These are phyloP conservation scores for Elephas maximus DNA, from an alignment of 2,113 vertebrate species.

Conservation along the genomic window DNA sequence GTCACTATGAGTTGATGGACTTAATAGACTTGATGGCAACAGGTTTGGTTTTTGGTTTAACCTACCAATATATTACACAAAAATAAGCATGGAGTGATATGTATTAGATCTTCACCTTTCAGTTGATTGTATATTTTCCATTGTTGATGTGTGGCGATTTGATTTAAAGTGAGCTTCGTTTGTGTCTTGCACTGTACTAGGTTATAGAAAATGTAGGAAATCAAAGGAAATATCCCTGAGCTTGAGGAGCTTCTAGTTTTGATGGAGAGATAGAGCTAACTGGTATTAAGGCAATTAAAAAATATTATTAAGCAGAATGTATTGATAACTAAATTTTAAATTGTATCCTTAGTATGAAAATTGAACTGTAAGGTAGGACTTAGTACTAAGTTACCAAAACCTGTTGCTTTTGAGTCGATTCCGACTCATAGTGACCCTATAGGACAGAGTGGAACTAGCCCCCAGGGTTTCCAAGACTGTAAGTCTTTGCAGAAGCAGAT, in stretches of 20 bases:
- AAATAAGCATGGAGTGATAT: background rate
- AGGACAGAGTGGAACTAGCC: background rate
- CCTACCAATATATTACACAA: background rate
- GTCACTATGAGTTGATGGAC: background rate
- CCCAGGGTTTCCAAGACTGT: background rate
- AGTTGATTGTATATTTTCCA: conserved; percentile 32
- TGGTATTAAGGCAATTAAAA: background rate
- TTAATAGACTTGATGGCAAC: background rate
- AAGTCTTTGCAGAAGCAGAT: background rate
- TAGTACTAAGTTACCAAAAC: conserved; percentile 15
- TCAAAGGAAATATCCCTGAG: background rate
- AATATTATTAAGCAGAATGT: conserved; percentile 9
- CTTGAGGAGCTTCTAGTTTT: conserved; percentile 13
- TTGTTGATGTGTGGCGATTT: background rate
- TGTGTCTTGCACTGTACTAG: background rate
- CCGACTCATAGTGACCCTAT: too few relatives aligned
- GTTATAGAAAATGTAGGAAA: conserved; percentile 14
- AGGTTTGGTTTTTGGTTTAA: background rate
- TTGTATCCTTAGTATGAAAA: background rate
- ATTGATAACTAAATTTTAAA: conserved; percentile 60
- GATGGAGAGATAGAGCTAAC: conserved; percentile 1
- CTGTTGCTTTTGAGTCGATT: background rate
- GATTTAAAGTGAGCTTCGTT: conserved; percentile 5
- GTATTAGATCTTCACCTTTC: conserved; percentile 10
- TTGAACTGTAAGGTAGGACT: conserved; percentile 20